These are phyloP conservation scores for Lutra lutra DNA, from an alignment of 2,797 vertebrate species.

Conservation along the genomic window DNA sequence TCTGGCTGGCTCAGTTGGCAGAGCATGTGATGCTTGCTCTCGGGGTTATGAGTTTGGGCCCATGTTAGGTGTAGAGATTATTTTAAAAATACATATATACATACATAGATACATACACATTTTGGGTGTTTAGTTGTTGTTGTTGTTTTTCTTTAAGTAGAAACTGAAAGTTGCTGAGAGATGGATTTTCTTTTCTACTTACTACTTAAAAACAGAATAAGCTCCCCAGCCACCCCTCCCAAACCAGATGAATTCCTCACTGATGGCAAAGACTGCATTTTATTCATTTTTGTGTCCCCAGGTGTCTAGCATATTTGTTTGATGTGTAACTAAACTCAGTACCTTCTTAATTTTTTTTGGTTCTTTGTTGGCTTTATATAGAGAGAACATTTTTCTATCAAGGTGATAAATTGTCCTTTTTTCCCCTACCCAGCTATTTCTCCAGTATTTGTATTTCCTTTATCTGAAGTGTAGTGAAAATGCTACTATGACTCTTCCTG, in stretches of 20 bases:
- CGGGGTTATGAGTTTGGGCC: background rate
- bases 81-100: background rate
- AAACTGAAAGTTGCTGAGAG: background rate
- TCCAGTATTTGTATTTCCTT: slow-evolving; percentile 94
- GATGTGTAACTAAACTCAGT: background rate
- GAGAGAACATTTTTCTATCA: background rate
- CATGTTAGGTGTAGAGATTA: background rate
- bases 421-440: slow-evolving; percentile 87
- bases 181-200: background rate
- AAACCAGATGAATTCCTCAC: background rate
- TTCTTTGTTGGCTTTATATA: background rate
- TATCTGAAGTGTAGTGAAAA: slow-evolving; percentile 92
- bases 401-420: background rate
- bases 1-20: background rate
- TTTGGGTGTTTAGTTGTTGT: background rate
- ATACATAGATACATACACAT: background rate
- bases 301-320: background rate
- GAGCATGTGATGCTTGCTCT: background rate
- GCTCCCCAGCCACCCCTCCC: background rate
- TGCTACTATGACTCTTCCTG: slow-evolving; percentile 84
- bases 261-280: background rate
- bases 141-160: background rate
- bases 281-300: background rate
- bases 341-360: background rate
- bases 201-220: background rate